Percentiles rank a stretch among this genome's conserved stretches.
These are phyloP conservation scores for Gymnothorax javanicus DNA, from an alignment of 2,797 vertebrate species.

Conservation along the genomic window DNA sequence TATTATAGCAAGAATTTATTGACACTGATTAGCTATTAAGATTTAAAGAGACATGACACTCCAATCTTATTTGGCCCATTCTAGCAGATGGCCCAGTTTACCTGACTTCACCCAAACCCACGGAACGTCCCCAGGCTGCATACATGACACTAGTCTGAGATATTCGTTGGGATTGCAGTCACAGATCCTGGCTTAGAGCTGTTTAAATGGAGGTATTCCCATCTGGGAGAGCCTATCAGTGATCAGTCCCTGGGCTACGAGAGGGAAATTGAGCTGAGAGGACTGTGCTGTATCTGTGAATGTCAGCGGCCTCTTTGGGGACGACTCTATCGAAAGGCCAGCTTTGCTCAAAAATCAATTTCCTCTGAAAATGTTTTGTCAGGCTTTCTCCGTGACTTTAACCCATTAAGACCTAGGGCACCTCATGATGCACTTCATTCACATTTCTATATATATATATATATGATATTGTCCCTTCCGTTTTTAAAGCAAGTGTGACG, in stretches of 20 bases:
- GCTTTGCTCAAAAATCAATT: neutral
- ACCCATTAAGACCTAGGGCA: too few relatives aligned
- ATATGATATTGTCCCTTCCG: too few relatives aligned
- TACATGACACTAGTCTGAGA: neutral
- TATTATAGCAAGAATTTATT: too few relatives aligned
- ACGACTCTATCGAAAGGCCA: neutral
- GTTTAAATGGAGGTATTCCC: neutral
- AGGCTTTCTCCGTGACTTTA: neutral
- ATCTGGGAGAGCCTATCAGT: neutral
- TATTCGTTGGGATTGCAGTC: neutral
- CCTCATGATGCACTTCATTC: too few relatives aligned
- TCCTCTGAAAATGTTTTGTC: neutral
- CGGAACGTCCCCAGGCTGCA: neutral
- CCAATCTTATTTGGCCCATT: too few relatives aligned
- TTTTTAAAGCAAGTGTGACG: too few relatives aligned
- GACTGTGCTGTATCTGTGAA: neutral
- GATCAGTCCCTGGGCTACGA: neutral
- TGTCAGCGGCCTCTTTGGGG: neutral
- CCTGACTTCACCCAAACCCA: neutral
- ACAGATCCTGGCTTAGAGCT: neutral
- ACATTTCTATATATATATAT: too few relatives aligned
- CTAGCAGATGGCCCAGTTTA: too few relatives aligned
- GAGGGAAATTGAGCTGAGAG: conserved; percentile 6
- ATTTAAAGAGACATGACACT: too few relatives aligned
- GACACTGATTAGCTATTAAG: too few relatives aligned